Percentiles rank a stretch among this genome's conserved stretches.
Evolutionary conservation across 2,113 vertebrate species (phyloP).

Genomic region (Paramisgurnus dabryanus): DNA sequence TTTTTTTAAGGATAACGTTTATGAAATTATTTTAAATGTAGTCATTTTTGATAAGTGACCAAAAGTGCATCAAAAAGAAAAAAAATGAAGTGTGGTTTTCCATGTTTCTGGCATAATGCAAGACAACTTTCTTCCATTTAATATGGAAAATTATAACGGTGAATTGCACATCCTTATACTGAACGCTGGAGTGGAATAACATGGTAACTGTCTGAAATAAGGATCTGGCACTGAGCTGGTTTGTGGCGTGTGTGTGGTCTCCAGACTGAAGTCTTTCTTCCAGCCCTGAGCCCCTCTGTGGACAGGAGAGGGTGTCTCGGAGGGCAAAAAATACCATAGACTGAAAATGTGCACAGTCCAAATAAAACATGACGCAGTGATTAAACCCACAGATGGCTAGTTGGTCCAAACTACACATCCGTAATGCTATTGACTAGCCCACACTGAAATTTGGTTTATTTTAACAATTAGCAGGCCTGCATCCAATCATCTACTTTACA

Average conservation of each 20-base stretch:
- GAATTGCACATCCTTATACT: conserved; percentile 12
- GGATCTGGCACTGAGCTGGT: conserved; percentile 7
- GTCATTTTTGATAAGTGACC: too few relatives aligned
- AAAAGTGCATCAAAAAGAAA: too few relatives aligned
- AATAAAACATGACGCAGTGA: conserved; percentile 38
- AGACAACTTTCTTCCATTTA: background rate
- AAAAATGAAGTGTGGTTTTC: background rate
- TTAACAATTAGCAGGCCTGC: conserved; percentile 21
- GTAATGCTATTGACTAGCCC: background rate
- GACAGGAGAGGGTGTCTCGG: conserved; percentile 14
- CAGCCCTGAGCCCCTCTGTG: conserved; percentile 15
- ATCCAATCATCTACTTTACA: background rate
- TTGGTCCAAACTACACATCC: conserved; percentile 38
- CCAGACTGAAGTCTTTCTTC: conserved; percentile 25
- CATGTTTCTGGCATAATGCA: background rate
- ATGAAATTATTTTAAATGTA: too few relatives aligned
- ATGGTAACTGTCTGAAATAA: conserved; percentile 28
- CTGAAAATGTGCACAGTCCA: conserved; percentile 19
- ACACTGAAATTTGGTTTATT: conserved; percentile 20
- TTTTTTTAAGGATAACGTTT: too few relatives aligned
- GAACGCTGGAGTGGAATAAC: conserved; percentile 28
- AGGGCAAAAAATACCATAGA: conserved; percentile 31
- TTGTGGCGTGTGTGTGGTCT: conserved; percentile 52
- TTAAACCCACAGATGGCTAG: conserved; percentile 16
- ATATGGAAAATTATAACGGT: conserved; percentile 3